These are phyloP conservation scores for Sinocyclocheilus grahami DNA, from an alignment of 2,113 vertebrate genomes.

Conservation along the genomic window DNA sequence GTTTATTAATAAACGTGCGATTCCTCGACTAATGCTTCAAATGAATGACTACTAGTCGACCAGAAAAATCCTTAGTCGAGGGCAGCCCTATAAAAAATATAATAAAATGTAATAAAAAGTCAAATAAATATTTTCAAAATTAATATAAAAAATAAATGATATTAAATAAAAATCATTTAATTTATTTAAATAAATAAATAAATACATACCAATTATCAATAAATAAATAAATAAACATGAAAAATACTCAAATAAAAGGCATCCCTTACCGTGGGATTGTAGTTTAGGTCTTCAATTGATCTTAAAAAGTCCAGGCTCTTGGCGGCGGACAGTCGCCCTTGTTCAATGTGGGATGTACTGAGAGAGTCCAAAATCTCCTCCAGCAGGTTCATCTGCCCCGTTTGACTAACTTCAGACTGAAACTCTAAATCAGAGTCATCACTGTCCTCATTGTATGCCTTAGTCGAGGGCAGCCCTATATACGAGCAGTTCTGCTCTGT, in stretches of 20 bases:
- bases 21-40: too few relatives aligned
- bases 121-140: too few relatives aligned
- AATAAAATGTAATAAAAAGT: too few relatives aligned
- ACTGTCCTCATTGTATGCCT: constrained; percentile 86
- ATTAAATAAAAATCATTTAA: too few relatives aligned
- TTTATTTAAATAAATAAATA: background rate
- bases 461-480: too few relatives aligned
- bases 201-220: background rate
- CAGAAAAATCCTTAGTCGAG: too few relatives aligned
- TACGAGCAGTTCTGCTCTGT: too few relatives aligned
- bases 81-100: too few relatives aligned
- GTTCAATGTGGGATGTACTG: constrained; percentile 86
- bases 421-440: constrained; percentile 82
- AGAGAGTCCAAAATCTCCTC: constrained; percentile 94
- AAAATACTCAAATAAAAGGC: too few relatives aligned
- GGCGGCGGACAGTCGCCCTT: constrained; percentile 86
- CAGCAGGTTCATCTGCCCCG: constrained; percentile 92
- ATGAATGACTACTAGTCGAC: too few relatives aligned
- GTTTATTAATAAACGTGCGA: too few relatives aligned
- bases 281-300: constrained; percentile 91
- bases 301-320: constrained; percentile 95
- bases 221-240: background rate
- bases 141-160: too few relatives aligned
- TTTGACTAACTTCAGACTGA: constrained; percentile 68
- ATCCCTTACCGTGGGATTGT: constrained; percentile 78